Percentiles rank a stretch among this genome's conserved stretches.
Evolutionary conservation across 2,797 vertebrate genomes (phyloP).

Genomic region (Acipenser ruthenus): DNA sequence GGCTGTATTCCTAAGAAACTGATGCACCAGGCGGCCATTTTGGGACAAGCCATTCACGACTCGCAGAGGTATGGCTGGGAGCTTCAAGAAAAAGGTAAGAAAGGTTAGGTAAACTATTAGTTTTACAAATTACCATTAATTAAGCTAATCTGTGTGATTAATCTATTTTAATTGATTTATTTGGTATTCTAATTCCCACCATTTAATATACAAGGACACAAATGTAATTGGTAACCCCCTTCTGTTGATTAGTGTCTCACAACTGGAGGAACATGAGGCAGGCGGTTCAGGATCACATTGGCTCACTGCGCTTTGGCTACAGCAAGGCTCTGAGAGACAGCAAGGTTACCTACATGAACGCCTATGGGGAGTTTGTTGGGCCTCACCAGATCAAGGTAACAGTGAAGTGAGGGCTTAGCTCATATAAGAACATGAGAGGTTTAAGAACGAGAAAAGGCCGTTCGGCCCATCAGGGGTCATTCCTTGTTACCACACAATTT

Average conservation of each 20-base stretch:
- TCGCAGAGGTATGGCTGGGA: conserved; percentile 67
- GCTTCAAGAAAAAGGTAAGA: conserved; percentile 49
- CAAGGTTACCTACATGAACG: conserved; percentile 57
- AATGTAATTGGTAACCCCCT: not conserved
- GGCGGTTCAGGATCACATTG: conserved; percentile 59
- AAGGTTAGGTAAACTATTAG: not conserved
- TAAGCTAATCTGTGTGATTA: not conserved
- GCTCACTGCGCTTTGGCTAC: conserved; percentile 61
- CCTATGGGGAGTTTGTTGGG: conserved; percentile 58
- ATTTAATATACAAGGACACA: not conserved
- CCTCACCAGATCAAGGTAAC: conserved; percentile 67
- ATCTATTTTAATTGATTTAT: not conserved
- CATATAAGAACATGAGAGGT: too few species aligned
- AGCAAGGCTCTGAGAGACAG: conserved; percentile 56
- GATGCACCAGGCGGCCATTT: conserved; percentile 68
- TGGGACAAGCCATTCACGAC: conserved; percentile 64
- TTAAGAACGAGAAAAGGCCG: too few species aligned
- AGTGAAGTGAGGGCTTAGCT: not conserved
- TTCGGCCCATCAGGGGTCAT: too few species aligned
- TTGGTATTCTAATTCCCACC: not conserved
- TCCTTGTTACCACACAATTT: too few species aligned
- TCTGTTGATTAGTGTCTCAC: conserved; percentile 45
- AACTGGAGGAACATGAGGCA: conserved; percentile 65
- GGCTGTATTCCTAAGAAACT: conserved; percentile 69
- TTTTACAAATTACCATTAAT: not conserved